A percentile compares a stretch with the other conserved stretches of the same genome.
These are phyloP conservation scores for Dryadula phaetusa DNA, from an alignment of 2,888 invertebrate genomes.

Conservation along the genomic window DNA sequence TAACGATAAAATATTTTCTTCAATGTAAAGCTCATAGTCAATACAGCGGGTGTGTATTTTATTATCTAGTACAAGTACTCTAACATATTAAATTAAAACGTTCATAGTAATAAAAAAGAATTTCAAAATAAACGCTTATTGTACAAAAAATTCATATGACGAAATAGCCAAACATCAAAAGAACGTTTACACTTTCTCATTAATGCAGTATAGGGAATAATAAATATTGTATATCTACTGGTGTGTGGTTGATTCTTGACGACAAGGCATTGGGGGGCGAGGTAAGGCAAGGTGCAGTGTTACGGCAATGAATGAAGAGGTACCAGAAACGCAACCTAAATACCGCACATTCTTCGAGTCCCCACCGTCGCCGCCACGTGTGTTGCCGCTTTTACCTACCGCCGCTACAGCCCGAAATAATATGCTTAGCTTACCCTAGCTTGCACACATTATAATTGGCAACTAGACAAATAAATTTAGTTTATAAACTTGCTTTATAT, in stretches of 20 bases:
- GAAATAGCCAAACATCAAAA: conserved; percentile 55
- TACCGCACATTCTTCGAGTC: conserved; percentile 79
- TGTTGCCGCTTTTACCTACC: conserved; percentile 74
- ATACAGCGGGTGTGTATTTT: conserved; percentile 19
- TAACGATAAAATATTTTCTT: conserved; percentile 35
- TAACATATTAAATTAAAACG: conserved; percentile 11
- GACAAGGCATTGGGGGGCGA: conserved; percentile 43
- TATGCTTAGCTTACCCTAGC: conserved; percentile 44
- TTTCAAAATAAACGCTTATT: conserved; percentile 18
- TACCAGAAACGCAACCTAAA: conserved; percentile 83
- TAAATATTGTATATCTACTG: conserved; percentile 59
- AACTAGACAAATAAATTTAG: conserved; percentile 33
- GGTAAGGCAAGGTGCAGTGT: conserved; percentile 70
- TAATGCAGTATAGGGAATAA: conserved; percentile 63
- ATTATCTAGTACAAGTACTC: conserved; percentile 17
- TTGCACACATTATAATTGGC: conserved; percentile 43
- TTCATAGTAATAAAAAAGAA: conserved; percentile 17
- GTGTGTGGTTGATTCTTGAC: conserved; percentile 44
- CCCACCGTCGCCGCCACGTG: conserved; percentile 72
- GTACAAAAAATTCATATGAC: conserved; percentile 45
- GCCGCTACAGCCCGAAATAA: conserved; percentile 59
- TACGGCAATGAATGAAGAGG: conserved; percentile 82
- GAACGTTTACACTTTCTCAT: conserved; percentile 63
- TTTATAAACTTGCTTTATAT: conserved; percentile 24
- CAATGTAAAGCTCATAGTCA: conserved; percentile 29